phyloP scores from a whole-genome alignment of 2,113 vertebrate species.

The Neolamprologus devosi region DNA sequence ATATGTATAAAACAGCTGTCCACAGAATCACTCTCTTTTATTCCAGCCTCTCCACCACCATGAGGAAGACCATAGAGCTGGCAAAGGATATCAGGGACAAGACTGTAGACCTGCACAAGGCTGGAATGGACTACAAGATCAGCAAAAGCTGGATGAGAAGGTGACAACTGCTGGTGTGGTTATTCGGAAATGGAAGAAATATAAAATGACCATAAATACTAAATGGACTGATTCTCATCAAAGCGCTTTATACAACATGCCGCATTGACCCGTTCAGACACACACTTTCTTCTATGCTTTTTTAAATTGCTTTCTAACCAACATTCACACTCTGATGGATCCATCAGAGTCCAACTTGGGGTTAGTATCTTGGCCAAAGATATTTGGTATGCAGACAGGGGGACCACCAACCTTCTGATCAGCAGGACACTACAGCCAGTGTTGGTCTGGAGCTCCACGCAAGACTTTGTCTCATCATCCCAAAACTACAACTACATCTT shows the following conservation, averaged over 20 bases:
- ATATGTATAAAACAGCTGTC: neutral
- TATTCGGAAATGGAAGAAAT: neutral
- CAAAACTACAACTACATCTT: neutral
- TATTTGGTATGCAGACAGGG: neutral
- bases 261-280: neutral
- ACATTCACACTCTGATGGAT: neutral
- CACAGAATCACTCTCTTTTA: neutral
- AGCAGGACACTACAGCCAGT: neutral
- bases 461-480: neutral
- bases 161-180: neutral
- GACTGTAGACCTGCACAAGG: neutral
- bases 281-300: neutral
- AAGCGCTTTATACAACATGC: neutral
- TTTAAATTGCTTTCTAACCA: neutral
- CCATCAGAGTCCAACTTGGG: neutral
- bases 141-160: neutral
- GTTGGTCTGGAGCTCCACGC: neutral
- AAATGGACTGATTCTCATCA: neutral
- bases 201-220: neutral
- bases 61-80: neutral
- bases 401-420: neutral
- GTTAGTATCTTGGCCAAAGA: neutral
- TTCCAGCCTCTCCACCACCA: neutral
- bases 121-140: neutral
- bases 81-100: neutral